A percentile compares a stretch with the other conserved stretches of the same genome.
Conservation (phyloP, 1,140 invertebrate genomes). For the Drosophila elegans region DNA sequence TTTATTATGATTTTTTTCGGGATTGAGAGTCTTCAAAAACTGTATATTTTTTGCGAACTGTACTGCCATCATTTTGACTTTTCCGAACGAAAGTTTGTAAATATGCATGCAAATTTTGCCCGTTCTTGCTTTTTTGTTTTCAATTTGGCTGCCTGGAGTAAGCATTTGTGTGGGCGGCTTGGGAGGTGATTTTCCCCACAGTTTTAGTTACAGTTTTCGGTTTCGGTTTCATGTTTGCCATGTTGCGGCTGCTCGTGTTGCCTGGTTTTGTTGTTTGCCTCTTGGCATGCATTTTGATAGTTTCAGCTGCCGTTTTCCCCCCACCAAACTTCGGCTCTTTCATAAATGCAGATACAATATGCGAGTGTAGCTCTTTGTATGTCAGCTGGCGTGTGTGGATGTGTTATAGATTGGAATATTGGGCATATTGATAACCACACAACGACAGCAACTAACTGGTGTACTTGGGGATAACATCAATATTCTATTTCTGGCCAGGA, state of each 20-base stretch:
- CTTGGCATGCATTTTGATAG: constrained; percentile 72
- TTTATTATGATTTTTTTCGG: background rate
- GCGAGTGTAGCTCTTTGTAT: constrained; percentile 37
- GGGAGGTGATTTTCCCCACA: constrained; percentile 24
- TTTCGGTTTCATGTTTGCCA: constrained; percentile 79
- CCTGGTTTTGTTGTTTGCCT: constrained; percentile 44
- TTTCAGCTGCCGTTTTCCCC: constrained; percentile 29
- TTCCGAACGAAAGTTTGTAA: constrained; percentile 68
- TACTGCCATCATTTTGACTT: constrained; percentile 47
- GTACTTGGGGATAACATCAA: constrained; percentile 35
- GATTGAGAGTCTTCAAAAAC: background rate
- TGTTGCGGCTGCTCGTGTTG: constrained; percentile 62
- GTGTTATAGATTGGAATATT: constrained; percentile 61
- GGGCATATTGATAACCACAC: constrained; percentile 40
- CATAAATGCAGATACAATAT: constrained; percentile 67
- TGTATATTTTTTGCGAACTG: background rate
- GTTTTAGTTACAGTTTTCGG: constrained; percentile 81
- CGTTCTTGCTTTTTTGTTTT: constrained; percentile 48
- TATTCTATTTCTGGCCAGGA: constrained; percentile 29
- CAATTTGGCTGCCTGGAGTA: constrained; percentile 63
- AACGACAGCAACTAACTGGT: constrained; percentile 15
- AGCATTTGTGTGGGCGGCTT: background rate
- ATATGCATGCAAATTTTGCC: constrained; percentile 79
- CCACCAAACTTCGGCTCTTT: constrained; percentile 54
- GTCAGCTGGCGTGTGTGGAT: constrained; percentile 32